Base-by-base conservation (phyloP, 2,888 invertebrate species). In the Flexamia atlantica region DNA sequence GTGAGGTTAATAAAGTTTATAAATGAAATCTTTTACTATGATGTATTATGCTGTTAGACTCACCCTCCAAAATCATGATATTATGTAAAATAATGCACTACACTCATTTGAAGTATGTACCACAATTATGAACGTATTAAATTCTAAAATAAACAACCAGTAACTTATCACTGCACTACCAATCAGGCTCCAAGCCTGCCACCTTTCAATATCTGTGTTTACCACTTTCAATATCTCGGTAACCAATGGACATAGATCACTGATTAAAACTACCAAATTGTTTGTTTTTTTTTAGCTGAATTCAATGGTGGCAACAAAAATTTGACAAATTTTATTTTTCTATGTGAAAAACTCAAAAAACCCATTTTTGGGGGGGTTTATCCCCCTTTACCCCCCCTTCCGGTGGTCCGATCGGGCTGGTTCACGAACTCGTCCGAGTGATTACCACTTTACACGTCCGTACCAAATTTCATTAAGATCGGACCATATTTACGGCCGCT, bases 181-280 rank as follows among this genome's bases (percentile, higher is more conserved):
- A n/a, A n/a, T n/a, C n/a, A n/a, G n/a, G n/a, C n/a, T n/a, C n/a
- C n/a, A n/a, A n/a, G n/a, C n/a, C n/a, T n/a, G n/a, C n/a, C n/a
- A n/a, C n/a, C n/a, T n/a, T n/a, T n/a, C n/a, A n/a, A n/a, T n/a
- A n/a, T n/a, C 46, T 46, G 46, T 46, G 46, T 46, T 46, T 46
- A 46, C 10, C 36, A 46, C n/a, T 46, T 46, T 46, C n/a, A 46
- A 46, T 46, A 46, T 46, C 46, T 46, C 46, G n/a, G 46, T 46
- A 46, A 46, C 46, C n/a, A 17, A 17, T 46, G 4, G 46, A 46
- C 14, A 12, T 46, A 46, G 12, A 46, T 7, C 7, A 46, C 7
- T 17, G n/a, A 12, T 46, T 12, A 46, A 46, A 17, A 17, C n/a
- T 17, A 46, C 46, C n/a, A 46, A 46, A 46, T 46, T 46, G 46